Base-by-base conservation (phyloP, 2,888 invertebrate species). In the Anthrax anthrax region DNA sequence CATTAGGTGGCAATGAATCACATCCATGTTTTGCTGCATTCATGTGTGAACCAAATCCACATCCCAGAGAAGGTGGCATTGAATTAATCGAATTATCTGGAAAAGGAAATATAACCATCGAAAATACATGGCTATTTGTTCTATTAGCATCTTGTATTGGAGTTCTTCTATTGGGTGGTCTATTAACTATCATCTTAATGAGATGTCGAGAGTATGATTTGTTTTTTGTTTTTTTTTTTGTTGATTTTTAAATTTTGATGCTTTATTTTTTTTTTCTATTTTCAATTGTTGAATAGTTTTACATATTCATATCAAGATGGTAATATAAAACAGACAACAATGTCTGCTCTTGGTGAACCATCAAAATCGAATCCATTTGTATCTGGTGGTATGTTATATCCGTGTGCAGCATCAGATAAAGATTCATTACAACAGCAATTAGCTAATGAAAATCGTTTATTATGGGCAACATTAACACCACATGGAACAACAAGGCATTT, bases 391-490 rank as follows among this genome's bases (percentile, higher is more conserved):
- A 74, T 76, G 29, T 63, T 76, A 4, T 77, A 77, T 62, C 76
- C 76, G 2, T 71, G 72, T 50, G 62, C 74, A 36, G 62, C 74
- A 36, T 59, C 74, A 23, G 73, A 71, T 51, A 61, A 70, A 13
- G 71, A 70, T 50, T 57, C 63, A 32, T 51, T 67, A 36, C 67
- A 67, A 51, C 64, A 65, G 48, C 65, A 66, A 42, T 68, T 76
- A 16, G 74, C 76, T 18, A 72, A 78, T 14, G 81, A 81, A 59
- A 80, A 79, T 4, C 72, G 82, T 9, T 76, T 82, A 3, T 72
- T 84, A 40, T 89, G 89, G 89, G 88, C 89, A 1, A 85, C 88
- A 0, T 67, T 89, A 12, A 87, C 87, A 0, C 87, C 87, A 0
- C 75, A 84, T 18, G 86, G 85, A 14, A 86, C 86, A 1, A 86